A percentile compares a stretch with the other conserved stretches of the same genome.
Conservation (phyloP, 2,888 invertebrate species). For the Cataglyphis rosenhaueri region DNA sequence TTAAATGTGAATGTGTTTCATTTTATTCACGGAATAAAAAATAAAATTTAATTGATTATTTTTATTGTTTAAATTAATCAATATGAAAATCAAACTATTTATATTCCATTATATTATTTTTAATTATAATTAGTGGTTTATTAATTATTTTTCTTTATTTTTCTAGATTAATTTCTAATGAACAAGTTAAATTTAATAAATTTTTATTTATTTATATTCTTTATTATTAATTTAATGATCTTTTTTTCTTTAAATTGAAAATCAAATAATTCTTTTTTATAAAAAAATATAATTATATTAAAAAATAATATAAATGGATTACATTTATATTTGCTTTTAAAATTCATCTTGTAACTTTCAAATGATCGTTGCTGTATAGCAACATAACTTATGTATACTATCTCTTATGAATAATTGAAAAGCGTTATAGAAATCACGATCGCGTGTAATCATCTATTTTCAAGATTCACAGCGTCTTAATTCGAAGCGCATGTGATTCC, state of each 20-base stretch:
- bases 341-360: background rate
- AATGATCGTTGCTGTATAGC: background rate
- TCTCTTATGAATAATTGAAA: constrained; percentile 3
- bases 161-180: background rate
- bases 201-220: background rate
- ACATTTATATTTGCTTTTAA: background rate
- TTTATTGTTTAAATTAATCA: background rate
- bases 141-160: background rate
- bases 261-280: no score
- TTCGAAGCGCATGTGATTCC: constrained; percentile 8
- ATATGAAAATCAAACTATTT: no score
- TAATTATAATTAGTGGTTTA: no score
- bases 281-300: no score
- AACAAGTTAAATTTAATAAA: background rate
- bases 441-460: constrained; percentile 15
- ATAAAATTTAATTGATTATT: background rate
- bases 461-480: constrained; percentile 11
- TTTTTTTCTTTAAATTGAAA: background rate
- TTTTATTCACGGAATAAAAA: background rate
- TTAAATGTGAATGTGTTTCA: background rate
- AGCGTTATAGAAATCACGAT: constrained; percentile 1
- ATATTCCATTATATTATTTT: no score
- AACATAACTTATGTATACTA: background rate
- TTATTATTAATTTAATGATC: background rate
- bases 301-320: background rate